Evolutionary conservation across 2,888 invertebrate species (phyloP), one percentile per base, ranked within the genome.

Genomic region (Marasmarcha lunaedactyla): DNA sequence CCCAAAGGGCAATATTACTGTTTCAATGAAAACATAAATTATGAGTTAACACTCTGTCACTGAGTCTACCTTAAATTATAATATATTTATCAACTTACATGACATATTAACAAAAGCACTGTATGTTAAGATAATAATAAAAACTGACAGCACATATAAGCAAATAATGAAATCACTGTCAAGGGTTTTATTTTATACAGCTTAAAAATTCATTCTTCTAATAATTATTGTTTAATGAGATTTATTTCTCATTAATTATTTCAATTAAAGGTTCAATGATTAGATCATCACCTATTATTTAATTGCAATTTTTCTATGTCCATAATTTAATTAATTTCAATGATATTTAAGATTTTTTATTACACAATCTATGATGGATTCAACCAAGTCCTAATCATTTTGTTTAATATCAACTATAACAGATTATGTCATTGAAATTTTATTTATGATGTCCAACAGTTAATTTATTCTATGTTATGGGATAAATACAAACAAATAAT

Each of bases 61-160:
- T 71, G 79, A 79, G 79, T 76, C 78, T 50, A 68, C 72, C 69
- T 71, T 70, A 71, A 71, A 67, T 35, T n/a, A 63, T 58, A 61
- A 60, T 53, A 54, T 59, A 68, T 63, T 61, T 63, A 20, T 5
- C 69, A 72, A 67, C 70, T 70, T 74, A 74, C 55, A 60, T 54
- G 58, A 59, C 52, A 52, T 70, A 68, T 66, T 65, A 72, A 72
- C 69, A 71, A 71, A 78, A 79, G 76, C 76, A 74, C 70, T 66
- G 71, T 70, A 66, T 59, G 64, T 74, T 69, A 63, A 62, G 64
- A 38, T n/a, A 36, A 11, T 67, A 54, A 54, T 67, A 70, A 62
- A 61, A 68, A 69, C 46, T 48, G 54, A 63, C 64, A 71, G 71
- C 66, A 71, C 63, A 58, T 66, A 59, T 59, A 69, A 71, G 69